phyloP scores from a whole-genome alignment of 2,113 vertebrate species.

The Fregetta grallaria region DNA sequence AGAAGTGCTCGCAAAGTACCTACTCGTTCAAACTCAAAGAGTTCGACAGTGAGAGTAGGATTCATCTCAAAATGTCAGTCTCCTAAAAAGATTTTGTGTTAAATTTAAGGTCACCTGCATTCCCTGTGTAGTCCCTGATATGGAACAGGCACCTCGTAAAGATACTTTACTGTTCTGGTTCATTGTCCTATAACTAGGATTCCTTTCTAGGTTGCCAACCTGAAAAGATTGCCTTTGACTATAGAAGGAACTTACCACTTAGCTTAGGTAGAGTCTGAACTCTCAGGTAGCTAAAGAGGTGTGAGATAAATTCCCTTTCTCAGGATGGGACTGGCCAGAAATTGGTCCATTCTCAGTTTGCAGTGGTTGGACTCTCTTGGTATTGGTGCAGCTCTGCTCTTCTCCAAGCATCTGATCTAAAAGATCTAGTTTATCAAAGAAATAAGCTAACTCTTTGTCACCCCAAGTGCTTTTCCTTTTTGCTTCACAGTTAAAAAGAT shows the following conservation, averaged over 20 bases:
- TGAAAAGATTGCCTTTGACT: neutral
- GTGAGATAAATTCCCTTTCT: neutral
- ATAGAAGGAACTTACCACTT: neutral
- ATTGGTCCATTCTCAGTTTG: neutral
- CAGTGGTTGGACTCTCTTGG: neutral
- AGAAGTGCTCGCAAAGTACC: neutral
- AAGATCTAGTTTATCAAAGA: neutral
- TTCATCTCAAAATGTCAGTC: neutral
- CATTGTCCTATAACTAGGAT: neutral
- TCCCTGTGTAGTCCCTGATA: neutral
- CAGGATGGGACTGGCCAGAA: neutral
- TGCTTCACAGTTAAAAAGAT: neutral
- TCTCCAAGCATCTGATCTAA: neutral
- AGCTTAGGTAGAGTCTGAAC: neutral
- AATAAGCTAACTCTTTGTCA: neutral
- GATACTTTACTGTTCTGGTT: neutral
- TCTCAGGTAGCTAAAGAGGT: neutral
- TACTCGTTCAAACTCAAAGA: neutral
- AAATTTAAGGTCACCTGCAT: neutral
- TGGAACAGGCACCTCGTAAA: accelerated
- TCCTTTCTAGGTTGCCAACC: neutral
- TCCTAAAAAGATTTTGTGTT: neutral
- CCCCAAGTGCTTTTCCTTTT: neutral
- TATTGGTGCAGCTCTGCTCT: neutral
- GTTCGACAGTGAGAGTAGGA: neutral